Conservation (phyloP, 2,888 invertebrate species). For the Sclerodermus sp. region DNA sequence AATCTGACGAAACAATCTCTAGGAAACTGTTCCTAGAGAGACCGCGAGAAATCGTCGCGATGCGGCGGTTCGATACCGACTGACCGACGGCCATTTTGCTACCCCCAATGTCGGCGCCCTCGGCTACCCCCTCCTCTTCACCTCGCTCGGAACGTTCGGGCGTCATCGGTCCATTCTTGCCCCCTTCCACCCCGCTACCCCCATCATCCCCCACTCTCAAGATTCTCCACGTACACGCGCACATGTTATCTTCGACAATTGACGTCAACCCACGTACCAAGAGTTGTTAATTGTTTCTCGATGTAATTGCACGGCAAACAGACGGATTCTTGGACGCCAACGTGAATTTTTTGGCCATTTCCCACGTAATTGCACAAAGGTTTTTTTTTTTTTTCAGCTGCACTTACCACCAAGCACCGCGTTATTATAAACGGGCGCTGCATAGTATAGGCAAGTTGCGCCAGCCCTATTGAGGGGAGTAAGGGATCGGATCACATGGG, state of each 20-base stretch:
- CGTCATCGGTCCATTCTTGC: not conserved
- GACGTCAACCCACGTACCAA: conserved; percentile 42
- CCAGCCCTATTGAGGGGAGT: no score
- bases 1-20: no score
- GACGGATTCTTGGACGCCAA: not conserved
- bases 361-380: no score
- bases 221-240: conserved; percentile 12
- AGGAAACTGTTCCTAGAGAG: not conserved
- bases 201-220: not conserved
- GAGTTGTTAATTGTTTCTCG: conserved; percentile 40
- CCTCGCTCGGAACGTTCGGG: no score
- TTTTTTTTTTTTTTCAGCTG: no score
- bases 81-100: conserved; percentile 50
- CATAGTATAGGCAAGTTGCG: no score
- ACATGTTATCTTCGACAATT: conserved; percentile 49
- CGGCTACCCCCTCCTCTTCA: conserved; percentile 6
- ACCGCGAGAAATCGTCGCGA: conserved; percentile 25
- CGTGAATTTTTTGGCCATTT: no score
- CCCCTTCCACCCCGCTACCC: not conserved
- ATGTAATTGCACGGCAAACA: conserved; percentile 41
- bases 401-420: no score
- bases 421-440: no score
- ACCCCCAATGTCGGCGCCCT: conserved; percentile 39
- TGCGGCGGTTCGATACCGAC: conserved; percentile 52
- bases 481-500: no score